phyloP scores from a whole-genome alignment of 2,113 vertebrate genomes.

The Centropus unirufus region DNA sequence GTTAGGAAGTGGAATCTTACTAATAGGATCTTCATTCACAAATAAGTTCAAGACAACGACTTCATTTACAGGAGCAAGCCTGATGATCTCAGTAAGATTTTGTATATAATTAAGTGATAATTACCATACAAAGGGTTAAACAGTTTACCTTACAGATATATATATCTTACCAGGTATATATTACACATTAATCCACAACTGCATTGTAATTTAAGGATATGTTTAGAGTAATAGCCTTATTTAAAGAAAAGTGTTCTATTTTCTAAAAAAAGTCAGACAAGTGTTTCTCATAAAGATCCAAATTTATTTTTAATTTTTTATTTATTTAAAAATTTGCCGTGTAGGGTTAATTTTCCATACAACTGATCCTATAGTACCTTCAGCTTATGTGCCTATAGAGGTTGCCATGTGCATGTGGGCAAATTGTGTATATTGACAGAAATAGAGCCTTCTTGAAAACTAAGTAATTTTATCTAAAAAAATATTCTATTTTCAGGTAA shows the following conservation, averaged over 20 bases:
- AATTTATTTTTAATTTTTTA: neutral
- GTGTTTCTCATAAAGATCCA: neutral
- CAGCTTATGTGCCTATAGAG: neutral
- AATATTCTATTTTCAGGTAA: neutral
- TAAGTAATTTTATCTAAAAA: neutral
- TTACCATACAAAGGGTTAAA: neutral
- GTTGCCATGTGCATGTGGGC: fast-evolving
- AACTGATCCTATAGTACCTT: neutral
- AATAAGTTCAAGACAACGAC: neutral
- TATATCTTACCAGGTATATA: neutral
- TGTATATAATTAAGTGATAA: neutral
- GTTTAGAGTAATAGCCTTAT: neutral
- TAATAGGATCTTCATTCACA: neutral
- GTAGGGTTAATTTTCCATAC: neutral
- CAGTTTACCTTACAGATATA: neutral
- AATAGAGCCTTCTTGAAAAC: neutral
- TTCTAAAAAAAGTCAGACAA: neutral
- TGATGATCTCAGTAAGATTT: neutral
- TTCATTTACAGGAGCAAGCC: neutral
- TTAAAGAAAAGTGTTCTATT: neutral
- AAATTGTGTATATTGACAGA: neutral
- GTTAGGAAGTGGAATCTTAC: neutral
- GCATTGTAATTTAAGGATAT: neutral
- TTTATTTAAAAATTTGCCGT: neutral
- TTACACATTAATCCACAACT: neutral